phyloP scores from a whole-genome alignment of 2,888 invertebrate species.

The Limnephilus auricula region DNA sequence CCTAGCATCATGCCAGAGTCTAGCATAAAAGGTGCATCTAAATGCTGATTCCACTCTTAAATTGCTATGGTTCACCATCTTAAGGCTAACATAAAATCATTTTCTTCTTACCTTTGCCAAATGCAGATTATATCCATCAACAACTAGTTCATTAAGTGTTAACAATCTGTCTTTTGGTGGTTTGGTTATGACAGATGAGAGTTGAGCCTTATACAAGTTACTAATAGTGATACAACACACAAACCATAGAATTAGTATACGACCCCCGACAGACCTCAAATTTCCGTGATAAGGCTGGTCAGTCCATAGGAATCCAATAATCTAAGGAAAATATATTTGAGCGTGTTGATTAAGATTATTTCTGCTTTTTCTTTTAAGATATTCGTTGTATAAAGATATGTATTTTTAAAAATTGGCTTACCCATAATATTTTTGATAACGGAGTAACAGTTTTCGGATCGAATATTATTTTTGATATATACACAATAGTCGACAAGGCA shows the following conservation, averaged over 20 bases:
- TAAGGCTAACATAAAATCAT: neutral
- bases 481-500: neutral
- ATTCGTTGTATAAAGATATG: too few relatives aligned
- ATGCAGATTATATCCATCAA: conserved; percentile 20
- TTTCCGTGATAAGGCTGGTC: neutral
- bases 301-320: conserved; percentile 6
- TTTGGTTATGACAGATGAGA: conserved; percentile 46
- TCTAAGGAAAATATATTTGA: neutral
- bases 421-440: conserved; percentile 18
- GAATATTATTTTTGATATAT: neutral
- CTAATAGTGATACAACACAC: conserved; percentile 45
- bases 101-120: neutral
- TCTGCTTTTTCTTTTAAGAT: neutral
- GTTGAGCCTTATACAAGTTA: conserved; percentile 44
- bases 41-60: too few relatives aligned
- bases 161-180: conserved; percentile 32
- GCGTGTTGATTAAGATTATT: neutral
- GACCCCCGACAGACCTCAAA: neutral
- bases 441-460: neutral
- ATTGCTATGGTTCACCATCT: too few relatives aligned
- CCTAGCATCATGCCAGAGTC: too few relatives aligned
- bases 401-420: neutral
- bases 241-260: conserved; percentile 42
- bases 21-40: neutral
- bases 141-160: conserved; percentile 25